Conservation (phyloP, 2,113 vertebrate species). For the Dicaeum eximium region DNA sequence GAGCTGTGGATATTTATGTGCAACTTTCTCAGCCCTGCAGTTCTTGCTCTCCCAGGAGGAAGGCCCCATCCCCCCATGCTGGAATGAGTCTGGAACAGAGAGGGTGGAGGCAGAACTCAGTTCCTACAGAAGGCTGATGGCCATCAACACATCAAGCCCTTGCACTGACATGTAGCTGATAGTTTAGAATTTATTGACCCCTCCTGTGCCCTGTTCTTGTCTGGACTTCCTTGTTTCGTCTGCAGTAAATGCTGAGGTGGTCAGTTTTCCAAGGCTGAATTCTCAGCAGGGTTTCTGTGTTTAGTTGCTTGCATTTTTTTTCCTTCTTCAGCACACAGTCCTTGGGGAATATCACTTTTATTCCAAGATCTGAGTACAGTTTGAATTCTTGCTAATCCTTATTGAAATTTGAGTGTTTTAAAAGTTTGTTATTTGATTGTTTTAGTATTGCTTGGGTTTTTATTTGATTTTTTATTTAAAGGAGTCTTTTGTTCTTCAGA, state of each 20-base stretch:
- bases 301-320: background rate
- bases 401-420: background rate
- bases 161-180: background rate
- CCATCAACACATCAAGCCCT: background rate
- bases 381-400: background rate
- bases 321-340: background rate
- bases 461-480: background rate
- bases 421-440: background rate
- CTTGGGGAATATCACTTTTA: background rate
- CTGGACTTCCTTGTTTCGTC: background rate
- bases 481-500: background rate
- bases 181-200: background rate
- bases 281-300: background rate
- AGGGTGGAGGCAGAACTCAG: background rate
- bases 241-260: background rate
- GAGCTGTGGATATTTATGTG: accelerated
- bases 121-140: background rate
- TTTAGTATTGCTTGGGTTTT: background rate
- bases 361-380: background rate
- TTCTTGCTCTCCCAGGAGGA: background rate
- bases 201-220: background rate
- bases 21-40: background rate
- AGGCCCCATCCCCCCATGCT: accelerated
- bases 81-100: background rate
- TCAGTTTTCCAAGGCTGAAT: background rate